These are phyloP conservation scores for Bugulina stolonifera DNA, from an alignment of 2,888 invertebrate genomes.

Conservation along the genomic window DNA sequence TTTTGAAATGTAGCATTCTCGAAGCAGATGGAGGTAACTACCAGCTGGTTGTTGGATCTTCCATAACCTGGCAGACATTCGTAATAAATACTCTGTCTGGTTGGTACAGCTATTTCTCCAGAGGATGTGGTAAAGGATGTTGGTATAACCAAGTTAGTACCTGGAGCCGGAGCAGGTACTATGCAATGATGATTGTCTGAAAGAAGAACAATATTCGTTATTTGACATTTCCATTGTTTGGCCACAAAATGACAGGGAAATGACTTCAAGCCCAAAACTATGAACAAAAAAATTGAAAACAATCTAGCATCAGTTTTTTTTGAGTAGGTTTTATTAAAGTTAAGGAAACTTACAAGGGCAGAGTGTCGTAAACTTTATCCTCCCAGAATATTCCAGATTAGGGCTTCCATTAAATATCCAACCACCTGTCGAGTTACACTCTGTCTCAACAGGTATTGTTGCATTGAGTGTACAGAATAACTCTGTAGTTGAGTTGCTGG, in stretches of 20 bases:
- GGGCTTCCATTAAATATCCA: too few species aligned
- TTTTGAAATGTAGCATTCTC: neutral
- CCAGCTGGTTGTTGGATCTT: neutral
- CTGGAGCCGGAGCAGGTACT: neutral
- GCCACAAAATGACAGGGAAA: too few species aligned
- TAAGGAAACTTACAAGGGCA: too few species aligned
- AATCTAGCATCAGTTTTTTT: too few species aligned
- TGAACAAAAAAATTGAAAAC: too few species aligned
- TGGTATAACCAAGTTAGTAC: neutral
- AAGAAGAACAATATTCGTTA: too few species aligned
- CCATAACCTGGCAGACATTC: neutral
- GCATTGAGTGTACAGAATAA: neutral
- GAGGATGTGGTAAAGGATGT: neutral
- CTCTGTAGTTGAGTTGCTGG: neutral
- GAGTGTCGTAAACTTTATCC: too few species aligned
- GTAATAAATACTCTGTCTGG: neutral
- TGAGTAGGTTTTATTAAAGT: too few species aligned
- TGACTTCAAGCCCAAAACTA: too few species aligned
- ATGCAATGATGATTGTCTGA: neutral
- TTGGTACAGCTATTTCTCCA: neutral
- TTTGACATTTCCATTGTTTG: too few species aligned
- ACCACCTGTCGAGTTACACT: neutral
- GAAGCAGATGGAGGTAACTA: neutral
- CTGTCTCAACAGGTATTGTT: neutral
- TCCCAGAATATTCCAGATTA: neutral